Conservation (phyloP, 2,888 invertebrate genomes). For the Sipha maydis region DNA sequence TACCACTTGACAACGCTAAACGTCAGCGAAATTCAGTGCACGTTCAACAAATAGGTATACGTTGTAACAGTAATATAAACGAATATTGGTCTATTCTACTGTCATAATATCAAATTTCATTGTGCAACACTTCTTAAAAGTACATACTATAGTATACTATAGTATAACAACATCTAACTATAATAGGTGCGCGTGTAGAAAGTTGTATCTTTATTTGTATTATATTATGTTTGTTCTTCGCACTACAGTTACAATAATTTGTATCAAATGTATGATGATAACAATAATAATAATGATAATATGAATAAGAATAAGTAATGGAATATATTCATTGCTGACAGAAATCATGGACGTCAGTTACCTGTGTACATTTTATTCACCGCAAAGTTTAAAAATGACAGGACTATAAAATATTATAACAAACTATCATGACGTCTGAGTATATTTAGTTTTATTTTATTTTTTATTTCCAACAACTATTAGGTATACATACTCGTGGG, state of each 20-base stretch:
- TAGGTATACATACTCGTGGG: not conserved
- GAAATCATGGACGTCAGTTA: constrained; percentile 11
- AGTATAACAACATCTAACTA: not conserved
- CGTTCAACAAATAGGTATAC: constrained; percentile 14
- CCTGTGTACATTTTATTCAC: constrained; percentile 5
- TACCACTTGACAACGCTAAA: constrained; percentile 35
- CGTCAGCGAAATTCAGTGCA: constrained; percentile 53
- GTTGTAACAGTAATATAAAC: constrained; percentile 39
- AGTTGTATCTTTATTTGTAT: constrained; percentile 28
- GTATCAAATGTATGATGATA: not conserved
- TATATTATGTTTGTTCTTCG: not conserved
- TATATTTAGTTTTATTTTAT: not conserved
- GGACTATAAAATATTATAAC: constrained; percentile 13
- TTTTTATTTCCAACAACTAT: no score
- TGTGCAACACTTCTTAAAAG: constrained; percentile 35
- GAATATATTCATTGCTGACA: constrained; percentile 33
- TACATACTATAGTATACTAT: no score
- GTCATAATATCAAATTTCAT: constrained; percentile 60
- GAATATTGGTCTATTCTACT: constrained; percentile 48
- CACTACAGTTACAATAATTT: not conserved
- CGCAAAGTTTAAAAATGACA: constrained; percentile 35
- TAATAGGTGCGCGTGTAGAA: constrained; percentile 36
- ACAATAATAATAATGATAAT: not conserved
- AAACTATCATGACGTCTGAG: not conserved
- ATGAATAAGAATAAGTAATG: constrained; percentile 2